Evolutionary conservation across 1,140 invertebrate species (phyloP).

Genomic region (Drosophila melanica): DNA sequence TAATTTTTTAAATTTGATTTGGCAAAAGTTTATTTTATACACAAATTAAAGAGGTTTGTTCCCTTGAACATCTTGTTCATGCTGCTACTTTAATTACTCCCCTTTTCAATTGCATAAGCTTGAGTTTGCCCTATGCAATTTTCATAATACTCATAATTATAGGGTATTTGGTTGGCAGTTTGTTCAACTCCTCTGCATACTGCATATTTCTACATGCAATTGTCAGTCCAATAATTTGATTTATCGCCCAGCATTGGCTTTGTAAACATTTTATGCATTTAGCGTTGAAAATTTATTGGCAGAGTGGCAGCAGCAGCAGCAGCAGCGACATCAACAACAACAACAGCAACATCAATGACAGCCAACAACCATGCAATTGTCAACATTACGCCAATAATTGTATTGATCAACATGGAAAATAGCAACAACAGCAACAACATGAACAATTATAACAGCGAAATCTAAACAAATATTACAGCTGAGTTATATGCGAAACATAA

Average conservation of each 20-base stretch:
- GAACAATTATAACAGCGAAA: conserved; percentile 15
- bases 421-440: conserved; percentile 9
- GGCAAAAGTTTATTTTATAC: too few relatives aligned
- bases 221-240: conserved; percentile 43
- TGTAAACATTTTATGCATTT: conserved; percentile 68
- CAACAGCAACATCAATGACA: conserved; percentile 39
- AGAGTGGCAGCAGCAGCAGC: not conserved
- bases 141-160: not conserved
- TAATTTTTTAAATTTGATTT: too few relatives aligned
- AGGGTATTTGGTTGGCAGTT: not conserved
- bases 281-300: conserved; percentile 63
- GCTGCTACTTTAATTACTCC: too few relatives aligned
- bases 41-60: too few relatives aligned
- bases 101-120: too few relatives aligned
- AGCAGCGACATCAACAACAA: conserved; percentile 13
- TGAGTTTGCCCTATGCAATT: too few relatives aligned
- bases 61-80: too few relatives aligned
- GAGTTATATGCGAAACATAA: conserved; percentile 61
- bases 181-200: not conserved
- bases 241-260: conserved; percentile 41
- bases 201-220: conserved; percentile 24
- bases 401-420: conserved; percentile 54
- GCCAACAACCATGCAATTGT: conserved; percentile 38
- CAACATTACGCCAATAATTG: conserved; percentile 61
- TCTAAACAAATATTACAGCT: conserved; percentile 50